phyloP scores from a whole-genome alignment of 1,140 invertebrate species.

The Drosophila bocqueti region DNA sequence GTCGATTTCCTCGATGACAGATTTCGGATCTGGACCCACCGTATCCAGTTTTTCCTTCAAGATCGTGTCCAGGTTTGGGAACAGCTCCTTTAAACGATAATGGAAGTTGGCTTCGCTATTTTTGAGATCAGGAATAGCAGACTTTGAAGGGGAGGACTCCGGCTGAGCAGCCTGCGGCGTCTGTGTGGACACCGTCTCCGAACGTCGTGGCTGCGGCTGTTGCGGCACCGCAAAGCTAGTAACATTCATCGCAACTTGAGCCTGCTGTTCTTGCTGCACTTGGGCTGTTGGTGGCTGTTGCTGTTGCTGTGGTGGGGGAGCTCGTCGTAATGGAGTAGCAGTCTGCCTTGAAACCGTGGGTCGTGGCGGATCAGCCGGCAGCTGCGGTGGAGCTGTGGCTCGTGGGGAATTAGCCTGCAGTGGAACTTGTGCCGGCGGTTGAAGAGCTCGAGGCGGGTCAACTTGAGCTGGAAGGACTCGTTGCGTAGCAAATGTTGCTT shows the following conservation, averaged over 20 bases:
- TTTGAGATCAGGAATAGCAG: slow-evolving; percentile 53
- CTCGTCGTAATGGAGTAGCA: background rate
- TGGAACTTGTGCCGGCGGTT: background rate
- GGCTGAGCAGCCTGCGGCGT: slow-evolving; percentile 29
- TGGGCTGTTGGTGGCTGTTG: slow-evolving; percentile 2
- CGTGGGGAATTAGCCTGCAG: background rate
- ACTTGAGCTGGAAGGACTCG: background rate
- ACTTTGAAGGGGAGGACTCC: background rate
- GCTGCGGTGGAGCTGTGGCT: background rate
- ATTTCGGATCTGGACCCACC: slow-evolving; percentile 31
- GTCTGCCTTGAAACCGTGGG: background rate
- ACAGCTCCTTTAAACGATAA: slow-evolving; percentile 50
- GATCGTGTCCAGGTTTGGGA: slow-evolving; percentile 39
- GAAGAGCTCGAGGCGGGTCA: background rate
- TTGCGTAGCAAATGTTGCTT: background rate
- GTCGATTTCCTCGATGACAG: slow-evolving; percentile 41
- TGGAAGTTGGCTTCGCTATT: slow-evolving; percentile 63
- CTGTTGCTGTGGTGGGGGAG: background rate
- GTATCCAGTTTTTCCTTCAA: slow-evolving; percentile 38
- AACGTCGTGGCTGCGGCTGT: slow-evolving; percentile 35
- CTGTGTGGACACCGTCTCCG: slow-evolving; percentile 50
- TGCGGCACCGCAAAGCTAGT: slow-evolving; percentile 22
- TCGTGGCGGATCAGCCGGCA: background rate
- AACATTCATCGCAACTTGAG: background rate
- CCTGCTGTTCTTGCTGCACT: background rate